Conservation (phyloP, 2,797 vertebrate species). For the Xyrichtys novacula region DNA sequence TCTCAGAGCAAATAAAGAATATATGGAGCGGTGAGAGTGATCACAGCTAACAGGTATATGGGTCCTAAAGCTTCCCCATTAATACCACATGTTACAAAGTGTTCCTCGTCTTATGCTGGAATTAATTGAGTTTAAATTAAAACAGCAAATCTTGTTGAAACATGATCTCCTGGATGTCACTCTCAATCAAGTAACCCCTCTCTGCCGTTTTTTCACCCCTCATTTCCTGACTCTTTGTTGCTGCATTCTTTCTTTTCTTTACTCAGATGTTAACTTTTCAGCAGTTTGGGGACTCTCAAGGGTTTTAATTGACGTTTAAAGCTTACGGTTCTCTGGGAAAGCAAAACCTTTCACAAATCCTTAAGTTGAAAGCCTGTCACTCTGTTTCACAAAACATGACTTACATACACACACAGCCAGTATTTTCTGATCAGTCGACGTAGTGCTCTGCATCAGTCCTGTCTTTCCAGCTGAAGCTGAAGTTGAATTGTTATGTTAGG, state of each 20-base stretch:
- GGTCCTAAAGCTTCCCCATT: conserved; percentile 64
- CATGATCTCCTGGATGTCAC: conserved; percentile 62
- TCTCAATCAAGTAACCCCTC: conserved; percentile 56
- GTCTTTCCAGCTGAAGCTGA: conserved; percentile 2
- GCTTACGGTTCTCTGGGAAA: conserved; percentile 17
- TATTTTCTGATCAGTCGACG: conserved; percentile 12
- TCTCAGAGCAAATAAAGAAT: conserved; percentile 72
- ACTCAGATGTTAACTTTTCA: conserved; percentile 38
- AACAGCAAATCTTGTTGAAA: conserved; percentile 79
- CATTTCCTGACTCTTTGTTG: conserved; percentile 70
- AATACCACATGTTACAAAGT: conserved; percentile 67
- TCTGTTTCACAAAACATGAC: conserved; percentile 1
- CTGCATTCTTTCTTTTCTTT: conserved; percentile 31
- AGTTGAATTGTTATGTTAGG: conserved; percentile 22
- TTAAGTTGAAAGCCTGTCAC: conserved; percentile 32
- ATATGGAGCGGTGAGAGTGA: conserved; percentile 66
- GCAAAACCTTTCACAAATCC: conserved; percentile 28
- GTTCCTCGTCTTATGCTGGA: conserved; percentile 62
- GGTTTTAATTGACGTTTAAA: conserved; percentile 43
- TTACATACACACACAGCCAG: neutral
- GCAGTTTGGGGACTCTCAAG: conserved; percentile 6
- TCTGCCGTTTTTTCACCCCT: conserved; percentile 21
- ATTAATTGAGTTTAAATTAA: conserved; percentile 79
- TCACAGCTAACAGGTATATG: conserved; percentile 76
- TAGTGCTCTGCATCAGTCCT: conserved; percentile 33